phyloP scores from a whole-genome alignment of 2,113 vertebrate species.

The Caranx melampygus region DNA sequence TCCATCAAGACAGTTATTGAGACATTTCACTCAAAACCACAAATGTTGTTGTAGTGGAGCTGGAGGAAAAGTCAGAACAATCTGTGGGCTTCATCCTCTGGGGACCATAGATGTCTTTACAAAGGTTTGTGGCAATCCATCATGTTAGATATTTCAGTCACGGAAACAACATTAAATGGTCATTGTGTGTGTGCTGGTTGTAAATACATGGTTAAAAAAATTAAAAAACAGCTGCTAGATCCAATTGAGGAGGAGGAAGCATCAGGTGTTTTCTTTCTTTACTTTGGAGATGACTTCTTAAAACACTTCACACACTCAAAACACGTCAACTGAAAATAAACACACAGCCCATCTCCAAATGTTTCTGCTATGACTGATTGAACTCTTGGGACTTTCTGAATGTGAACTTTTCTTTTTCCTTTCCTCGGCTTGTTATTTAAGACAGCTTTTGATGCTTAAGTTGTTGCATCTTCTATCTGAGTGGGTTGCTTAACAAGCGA shows the following conservation, averaged over 20 bases:
- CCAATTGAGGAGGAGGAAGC: neutral
- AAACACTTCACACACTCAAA: constrained; percentile 25
- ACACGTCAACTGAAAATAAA: constrained; percentile 20
- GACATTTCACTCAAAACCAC: neutral
- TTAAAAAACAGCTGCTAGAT: neutral
- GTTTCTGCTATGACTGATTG: constrained; percentile 41
- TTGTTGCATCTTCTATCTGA: constrained; percentile 58
- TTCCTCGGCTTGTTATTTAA: constrained; percentile 75
- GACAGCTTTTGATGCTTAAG: constrained; percentile 58
- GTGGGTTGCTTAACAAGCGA: constrained; percentile 57
- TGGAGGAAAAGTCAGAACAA: neutral
- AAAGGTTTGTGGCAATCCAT: neutral
- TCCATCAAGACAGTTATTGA: too few species aligned
- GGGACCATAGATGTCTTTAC: neutral
- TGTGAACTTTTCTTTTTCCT: constrained; percentile 38
- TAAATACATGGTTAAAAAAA: neutral
- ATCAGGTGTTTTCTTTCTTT: constrained; percentile 40
- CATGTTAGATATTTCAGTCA: neutral
- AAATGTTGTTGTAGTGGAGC: neutral
- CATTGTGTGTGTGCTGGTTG: neutral
- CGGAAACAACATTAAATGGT: neutral
- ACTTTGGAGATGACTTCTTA: constrained; percentile 4
- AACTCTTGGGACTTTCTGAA: constrained; percentile 41
- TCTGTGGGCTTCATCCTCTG: constrained; percentile 8
- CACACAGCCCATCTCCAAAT: constrained; percentile 37